Percentiles rank a stretch among this genome's conserved stretches.
These are phyloP conservation scores for Diachasma alloeum DNA, from an alignment of 1,140 invertebrate species.

Conservation along the genomic window DNA sequence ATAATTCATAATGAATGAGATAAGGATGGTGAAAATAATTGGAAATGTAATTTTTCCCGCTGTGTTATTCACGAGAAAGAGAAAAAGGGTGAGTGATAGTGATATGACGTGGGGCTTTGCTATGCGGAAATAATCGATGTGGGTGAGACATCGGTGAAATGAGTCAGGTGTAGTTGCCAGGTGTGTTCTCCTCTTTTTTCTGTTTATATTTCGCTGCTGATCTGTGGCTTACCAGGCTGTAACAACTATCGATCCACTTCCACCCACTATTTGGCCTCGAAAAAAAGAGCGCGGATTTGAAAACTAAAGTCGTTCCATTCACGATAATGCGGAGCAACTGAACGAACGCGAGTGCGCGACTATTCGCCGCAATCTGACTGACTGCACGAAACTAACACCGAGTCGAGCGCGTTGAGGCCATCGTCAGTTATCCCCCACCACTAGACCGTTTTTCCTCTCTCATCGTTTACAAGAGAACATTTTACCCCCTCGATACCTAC, in stretches of 20 bases:
- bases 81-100: neutral
- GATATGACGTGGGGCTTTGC: neutral
- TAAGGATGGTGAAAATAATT: neutral
- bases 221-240: neutral
- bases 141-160: neutral
- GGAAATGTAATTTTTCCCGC: no score
- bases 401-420: no score
- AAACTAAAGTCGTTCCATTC: no score
- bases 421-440: neutral
- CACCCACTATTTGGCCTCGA: neutral
- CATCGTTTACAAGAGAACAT: neutral
- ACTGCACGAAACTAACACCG: neutral
- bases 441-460: conserved; percentile 19
- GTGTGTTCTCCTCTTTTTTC: neutral
- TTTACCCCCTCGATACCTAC: no score
- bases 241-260: neutral
- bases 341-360: neutral
- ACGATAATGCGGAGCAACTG: neutral
- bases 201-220: no score
- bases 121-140: neutral
- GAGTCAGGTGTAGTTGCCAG: neutral
- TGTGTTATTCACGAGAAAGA: no score
- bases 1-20: neutral
- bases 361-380: conserved; percentile 13
- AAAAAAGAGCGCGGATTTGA: no score